Conservation (phyloP, 2,797 vertebrate species). For the Coregonus sp. region DNA sequence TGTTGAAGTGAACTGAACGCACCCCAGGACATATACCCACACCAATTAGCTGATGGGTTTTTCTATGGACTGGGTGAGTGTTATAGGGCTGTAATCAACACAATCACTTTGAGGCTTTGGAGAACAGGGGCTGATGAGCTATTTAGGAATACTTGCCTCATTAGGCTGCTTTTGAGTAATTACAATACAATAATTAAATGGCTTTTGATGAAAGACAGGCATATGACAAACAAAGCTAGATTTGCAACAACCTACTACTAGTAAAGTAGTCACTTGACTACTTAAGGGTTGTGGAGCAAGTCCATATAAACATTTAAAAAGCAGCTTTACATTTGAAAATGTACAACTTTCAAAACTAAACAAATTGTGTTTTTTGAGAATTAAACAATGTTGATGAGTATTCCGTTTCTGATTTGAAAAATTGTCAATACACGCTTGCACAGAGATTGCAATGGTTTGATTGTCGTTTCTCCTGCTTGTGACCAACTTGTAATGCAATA, state of each 20-base stretch:
- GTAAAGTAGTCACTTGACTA: too few relatives aligned
- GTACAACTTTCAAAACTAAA: too few relatives aligned
- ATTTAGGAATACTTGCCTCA: constrained; percentile 53
- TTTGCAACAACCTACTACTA: too few relatives aligned
- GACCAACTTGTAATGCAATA: too few relatives aligned
- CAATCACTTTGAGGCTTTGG: constrained; percentile 59
- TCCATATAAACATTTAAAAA: background rate
- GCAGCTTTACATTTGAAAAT: background rate
- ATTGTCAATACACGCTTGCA: too few relatives aligned
- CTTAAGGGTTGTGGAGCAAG: background rate
- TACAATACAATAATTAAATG: constrained; percentile 59
- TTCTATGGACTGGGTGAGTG: constrained; percentile 59
- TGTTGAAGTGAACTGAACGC: too few relatives aligned
- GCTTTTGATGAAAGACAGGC: constrained; percentile 49
- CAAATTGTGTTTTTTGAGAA: too few relatives aligned
- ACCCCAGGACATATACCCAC: constrained; percentile 46
- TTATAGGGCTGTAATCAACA: constrained; percentile 65
- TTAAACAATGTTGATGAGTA: too few relatives aligned
- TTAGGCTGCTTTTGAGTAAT: constrained; percentile 54
- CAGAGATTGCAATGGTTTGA: too few relatives aligned
- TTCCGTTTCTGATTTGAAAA: too few relatives aligned
- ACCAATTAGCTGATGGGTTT: constrained; percentile 77
- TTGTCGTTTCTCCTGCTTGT: too few relatives aligned
- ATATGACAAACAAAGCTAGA: constrained; percentile 28
- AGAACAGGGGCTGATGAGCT: constrained; percentile 40